phyloP scores from a whole-genome alignment of 2,797 vertebrate species.

The Bradypodion pumilum region DNA sequence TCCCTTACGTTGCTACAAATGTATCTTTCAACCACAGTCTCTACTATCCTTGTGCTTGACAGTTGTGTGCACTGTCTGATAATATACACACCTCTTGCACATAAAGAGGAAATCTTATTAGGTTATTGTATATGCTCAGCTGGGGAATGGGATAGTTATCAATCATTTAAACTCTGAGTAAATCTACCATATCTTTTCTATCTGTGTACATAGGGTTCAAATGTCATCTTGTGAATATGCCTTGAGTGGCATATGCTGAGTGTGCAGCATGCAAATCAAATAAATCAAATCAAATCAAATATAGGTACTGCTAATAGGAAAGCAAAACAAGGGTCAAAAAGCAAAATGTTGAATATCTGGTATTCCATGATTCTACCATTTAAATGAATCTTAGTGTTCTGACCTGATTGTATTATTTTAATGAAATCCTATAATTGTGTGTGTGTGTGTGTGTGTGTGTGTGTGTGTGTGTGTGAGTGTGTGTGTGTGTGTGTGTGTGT shows the following conservation, averaged over 20 bases:
- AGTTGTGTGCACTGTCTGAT: not conserved
- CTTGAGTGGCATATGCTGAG: too few relatives aligned
- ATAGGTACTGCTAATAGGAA: not conserved
- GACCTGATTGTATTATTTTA: constrained; percentile 27
- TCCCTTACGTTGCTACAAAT: not conserved
- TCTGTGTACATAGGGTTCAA: not conserved
- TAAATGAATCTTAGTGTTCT: not conserved
- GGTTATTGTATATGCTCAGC: not conserved
- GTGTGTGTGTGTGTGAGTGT: too few relatives aligned
- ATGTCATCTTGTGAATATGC: not conserved
- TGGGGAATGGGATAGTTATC: too few relatives aligned
- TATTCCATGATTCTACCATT: not conserved
- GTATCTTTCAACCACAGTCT: too few relatives aligned
- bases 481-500: too few relatives aligned
- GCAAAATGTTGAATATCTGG: not conserved
- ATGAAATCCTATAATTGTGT: not conserved
- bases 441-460: too few relatives aligned
- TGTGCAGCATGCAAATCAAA: too few relatives aligned
- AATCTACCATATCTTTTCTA: not conserved
- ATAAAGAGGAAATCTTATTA: too few relatives aligned
- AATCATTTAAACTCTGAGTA: not conserved
- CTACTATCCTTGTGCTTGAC: not conserved
- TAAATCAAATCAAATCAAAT: too few relatives aligned
- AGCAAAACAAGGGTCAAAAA: not conserved
- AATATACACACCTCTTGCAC: too few relatives aligned